Conservation (phyloP, 2,113 vertebrate species). For the Trichomycterus rosablanca region DNA sequence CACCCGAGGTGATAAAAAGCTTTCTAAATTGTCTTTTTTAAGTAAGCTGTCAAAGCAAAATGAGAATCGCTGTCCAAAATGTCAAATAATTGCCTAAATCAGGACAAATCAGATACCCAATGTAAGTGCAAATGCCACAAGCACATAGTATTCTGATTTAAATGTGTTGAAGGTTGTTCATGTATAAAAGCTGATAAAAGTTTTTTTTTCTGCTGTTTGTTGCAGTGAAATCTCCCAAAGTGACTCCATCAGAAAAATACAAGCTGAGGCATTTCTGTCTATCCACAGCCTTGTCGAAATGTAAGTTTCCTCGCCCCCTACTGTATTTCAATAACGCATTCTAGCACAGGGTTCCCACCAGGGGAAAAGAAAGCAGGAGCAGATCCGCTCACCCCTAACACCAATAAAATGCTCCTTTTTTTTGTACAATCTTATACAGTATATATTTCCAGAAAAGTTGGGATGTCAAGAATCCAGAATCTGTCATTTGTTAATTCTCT, state of each 20-base stretch:
- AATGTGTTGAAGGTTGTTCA: background rate
- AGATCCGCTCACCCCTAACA: too few species aligned
- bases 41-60: background rate
- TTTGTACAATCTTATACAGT: too few species aligned
- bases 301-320: conserved; percentile 65
- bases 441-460: too few species aligned
- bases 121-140: too few species aligned
- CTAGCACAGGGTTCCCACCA: background rate
- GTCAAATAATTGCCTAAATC: background rate
- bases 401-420: too few species aligned
- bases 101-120: too few species aligned
- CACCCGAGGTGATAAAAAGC: background rate
- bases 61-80: background rate
- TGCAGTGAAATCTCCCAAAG: conserved; percentile 85
- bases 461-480: too few species aligned
- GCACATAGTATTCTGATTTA: background rate
- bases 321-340: background rate
- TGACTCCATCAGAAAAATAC: conserved; percentile 75
- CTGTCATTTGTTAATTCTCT: too few species aligned
- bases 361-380: too few species aligned
- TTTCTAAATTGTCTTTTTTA: background rate
- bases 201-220: conserved; percentile 33
- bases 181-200: background rate
- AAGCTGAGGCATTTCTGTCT: conserved; percentile 77
- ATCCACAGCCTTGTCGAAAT: conserved; percentile 80